A percentile compares a stretch with the other conserved stretches of the same genome.
These are phyloP conservation scores for Imbricaverruca yamaguchii DNA, from an alignment of 2,888 invertebrate genomes.

Conservation along the genomic window DNA sequence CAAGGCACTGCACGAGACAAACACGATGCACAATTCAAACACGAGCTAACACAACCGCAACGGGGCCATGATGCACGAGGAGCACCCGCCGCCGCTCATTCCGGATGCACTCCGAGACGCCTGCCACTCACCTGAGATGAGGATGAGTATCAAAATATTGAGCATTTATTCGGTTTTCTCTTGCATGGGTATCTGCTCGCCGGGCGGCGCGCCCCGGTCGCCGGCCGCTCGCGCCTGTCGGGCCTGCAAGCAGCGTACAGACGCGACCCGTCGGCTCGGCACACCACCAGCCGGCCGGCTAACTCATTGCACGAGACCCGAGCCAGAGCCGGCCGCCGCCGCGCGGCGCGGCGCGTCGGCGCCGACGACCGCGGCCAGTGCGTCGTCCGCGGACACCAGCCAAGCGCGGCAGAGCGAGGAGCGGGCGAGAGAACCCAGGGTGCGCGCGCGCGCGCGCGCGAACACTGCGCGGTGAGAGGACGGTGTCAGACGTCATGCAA, in stretches of 20 bases:
- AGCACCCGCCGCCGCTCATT: not conserved
- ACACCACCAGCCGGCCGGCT: not conserved
- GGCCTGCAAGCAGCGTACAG: not conserved
- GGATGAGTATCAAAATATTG: conserved; percentile 19
- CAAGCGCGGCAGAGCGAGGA: not conserved
- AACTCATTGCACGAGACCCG: not conserved
- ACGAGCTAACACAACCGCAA: not conserved
- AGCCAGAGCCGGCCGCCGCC: not conserved
- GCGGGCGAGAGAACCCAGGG: not conserved
- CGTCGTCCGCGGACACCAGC: not conserved
- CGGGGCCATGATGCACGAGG: not conserved
- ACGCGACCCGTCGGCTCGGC: not conserved
- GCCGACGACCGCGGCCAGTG: not conserved
- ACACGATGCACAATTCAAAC: too few relatives aligned
- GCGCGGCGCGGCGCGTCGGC: not conserved
- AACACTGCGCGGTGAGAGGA: not conserved
- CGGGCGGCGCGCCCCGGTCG: not conserved
- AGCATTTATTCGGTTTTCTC: conserved; percentile 19
- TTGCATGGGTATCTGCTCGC: conserved; percentile 12
- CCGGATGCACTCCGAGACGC: not conserved
- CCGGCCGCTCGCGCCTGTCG: not conserved
- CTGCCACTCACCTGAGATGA: conserved; percentile 2
- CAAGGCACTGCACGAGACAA: too few relatives aligned
- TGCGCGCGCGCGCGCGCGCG: not conserved
- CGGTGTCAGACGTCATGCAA: conserved; percentile 1